phyloP scores from a whole-genome alignment of 1,140 invertebrate species.

The Grapholita molesta region DNA sequence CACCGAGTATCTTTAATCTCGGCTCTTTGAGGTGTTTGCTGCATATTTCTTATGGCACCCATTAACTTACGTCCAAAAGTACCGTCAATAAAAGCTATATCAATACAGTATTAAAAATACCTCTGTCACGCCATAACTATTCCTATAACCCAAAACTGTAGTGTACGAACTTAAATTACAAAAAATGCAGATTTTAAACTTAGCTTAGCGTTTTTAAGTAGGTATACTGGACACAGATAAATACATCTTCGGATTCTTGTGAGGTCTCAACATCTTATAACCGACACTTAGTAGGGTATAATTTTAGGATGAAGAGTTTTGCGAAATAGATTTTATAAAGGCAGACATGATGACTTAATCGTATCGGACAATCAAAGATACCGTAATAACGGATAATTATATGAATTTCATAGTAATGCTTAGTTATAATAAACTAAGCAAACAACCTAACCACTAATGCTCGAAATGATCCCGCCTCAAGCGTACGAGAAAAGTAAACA shows the following conservation, averaged over 20 bases:
- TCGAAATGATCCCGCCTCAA: constrained; percentile 31
- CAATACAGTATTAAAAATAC: no score
- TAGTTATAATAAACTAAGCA: constrained; percentile 5
- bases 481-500: constrained; percentile 57
- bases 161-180: no score
- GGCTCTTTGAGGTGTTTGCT: background rate
- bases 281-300: background rate
- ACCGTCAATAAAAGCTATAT: no score
- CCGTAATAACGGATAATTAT: constrained; percentile 6
- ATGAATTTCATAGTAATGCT: background rate
- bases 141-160: no score
- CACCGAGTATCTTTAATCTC: constrained; percentile 1
- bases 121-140: no score
- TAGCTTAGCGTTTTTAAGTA: no score
- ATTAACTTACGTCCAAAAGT: no score
- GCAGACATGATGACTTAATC: constrained; percentile 40
- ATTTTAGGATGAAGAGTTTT: background rate
- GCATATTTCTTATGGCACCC: background rate
- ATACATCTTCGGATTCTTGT: background rate
- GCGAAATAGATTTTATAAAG: constrained; percentile 3
- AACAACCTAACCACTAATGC: background rate
- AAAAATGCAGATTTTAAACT: no score
- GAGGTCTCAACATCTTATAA: background rate
- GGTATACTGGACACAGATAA: background rate
- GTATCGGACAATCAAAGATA: constrained; percentile 11